phyloP scores from a whole-genome alignment of 2,888 invertebrate genomes.

The Hydraecia micacea region DNA sequence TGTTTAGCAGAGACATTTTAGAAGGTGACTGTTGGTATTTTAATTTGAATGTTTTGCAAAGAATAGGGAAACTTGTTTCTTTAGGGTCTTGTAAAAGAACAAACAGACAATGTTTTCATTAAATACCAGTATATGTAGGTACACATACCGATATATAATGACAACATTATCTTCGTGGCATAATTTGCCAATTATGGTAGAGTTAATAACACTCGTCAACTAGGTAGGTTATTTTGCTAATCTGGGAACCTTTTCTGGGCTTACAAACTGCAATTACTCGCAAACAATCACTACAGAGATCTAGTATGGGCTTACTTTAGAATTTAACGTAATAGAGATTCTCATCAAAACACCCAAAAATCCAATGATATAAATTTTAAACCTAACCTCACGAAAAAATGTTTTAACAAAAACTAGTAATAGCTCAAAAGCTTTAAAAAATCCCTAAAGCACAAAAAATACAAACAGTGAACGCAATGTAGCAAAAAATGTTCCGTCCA shows the following conservation, averaged over 20 bases:
- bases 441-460: constrained; percentile 27
- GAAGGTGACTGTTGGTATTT: neutral
- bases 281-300: neutral
- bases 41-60: neutral
- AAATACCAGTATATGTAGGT: too few relatives aligned
- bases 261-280: neutral
- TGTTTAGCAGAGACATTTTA: neutral
- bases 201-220: too few relatives aligned
- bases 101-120: neutral
- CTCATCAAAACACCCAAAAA: neutral
- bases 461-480: constrained; percentile 24
- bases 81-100: neutral
- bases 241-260: neutral
- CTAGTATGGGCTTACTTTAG: neutral
- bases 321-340: neutral
- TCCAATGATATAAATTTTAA: neutral
- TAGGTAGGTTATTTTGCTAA: too few relatives aligned
- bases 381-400: neutral
- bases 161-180: too few relatives aligned
- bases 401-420: neutral
- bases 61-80: too few relatives aligned
- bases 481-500: constrained; percentile 41
- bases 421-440: constrained; percentile 18
- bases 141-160: too few relatives aligned
- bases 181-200: too few relatives aligned